Evolutionary conservation across 2,888 invertebrate genomes (phyloP).

Genomic region (Drosophila subquinaria): DNA sequence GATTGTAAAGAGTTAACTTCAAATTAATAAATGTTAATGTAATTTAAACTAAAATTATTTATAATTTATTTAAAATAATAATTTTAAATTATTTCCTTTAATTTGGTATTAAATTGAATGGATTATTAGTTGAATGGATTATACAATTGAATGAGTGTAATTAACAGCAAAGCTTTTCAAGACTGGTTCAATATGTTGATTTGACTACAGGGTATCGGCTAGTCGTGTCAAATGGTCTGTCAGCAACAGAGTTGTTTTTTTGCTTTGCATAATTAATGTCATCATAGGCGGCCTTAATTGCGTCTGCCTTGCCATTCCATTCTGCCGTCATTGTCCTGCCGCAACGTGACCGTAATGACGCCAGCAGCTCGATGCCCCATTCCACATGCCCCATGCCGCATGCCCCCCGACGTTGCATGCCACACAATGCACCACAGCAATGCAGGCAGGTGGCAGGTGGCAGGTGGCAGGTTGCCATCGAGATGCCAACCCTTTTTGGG

Average conservation of each 20-base stretch:
- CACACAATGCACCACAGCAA: slow-evolving; percentile 8
- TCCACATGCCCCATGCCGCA: background rate
- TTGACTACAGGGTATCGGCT: background rate
- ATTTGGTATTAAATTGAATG: no score
- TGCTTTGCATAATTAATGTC: slow-evolving; percentile 74
- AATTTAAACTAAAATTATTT: no score
- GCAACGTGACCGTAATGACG: slow-evolving; percentile 69
- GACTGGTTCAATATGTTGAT: no score
- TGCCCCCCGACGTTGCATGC: background rate
- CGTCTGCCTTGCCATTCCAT: slow-evolving; percentile 35
- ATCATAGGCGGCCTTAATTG: slow-evolving; percentile 69
- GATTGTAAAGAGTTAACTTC: no score
- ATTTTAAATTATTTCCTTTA: no score
- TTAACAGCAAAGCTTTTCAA: no score
- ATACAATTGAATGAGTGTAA: no score
- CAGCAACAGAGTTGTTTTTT: background rate
- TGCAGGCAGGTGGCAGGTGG: slow-evolving; percentile 16
- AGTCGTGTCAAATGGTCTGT: background rate
- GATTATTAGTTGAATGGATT: no score
- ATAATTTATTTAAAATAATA: no score
- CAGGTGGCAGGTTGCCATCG: slow-evolving; percentile 14
- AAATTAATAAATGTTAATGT: no score
- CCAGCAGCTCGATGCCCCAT: slow-evolving; percentile 43
- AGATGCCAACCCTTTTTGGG: slow-evolving; percentile 8
- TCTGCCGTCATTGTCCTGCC: slow-evolving; percentile 50